Evolutionary conservation across 1,140 invertebrate genomes (phyloP), one percentile per base, ranked within the genome.

Genomic region (Ditylenchus dipsaci): DNA sequence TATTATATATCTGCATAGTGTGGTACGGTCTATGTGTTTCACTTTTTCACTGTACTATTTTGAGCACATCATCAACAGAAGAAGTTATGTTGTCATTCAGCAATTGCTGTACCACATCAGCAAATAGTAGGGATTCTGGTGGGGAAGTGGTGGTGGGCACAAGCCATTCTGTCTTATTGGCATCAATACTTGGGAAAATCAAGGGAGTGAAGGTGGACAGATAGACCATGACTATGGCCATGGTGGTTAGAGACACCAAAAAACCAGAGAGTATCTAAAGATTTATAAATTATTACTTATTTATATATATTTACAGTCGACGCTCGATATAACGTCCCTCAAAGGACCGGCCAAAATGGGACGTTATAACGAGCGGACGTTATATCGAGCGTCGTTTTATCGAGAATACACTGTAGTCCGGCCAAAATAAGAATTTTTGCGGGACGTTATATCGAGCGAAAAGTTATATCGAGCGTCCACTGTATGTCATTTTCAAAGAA

Each of bases 181-280:
- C 15, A 53, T 53, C 23, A 19, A 53, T 57, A 33, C 76, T 57
- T 15, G 76, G 56, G 23, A 77, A 73, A 30, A 77, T 56, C n/a
- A 69, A 45, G 15, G 76, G 62, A 1, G 74, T 77, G n/a, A 76
- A 42, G 13, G 76, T 69, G 27, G 73, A 23, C 60, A 77, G 27
- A 49, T 77, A 72, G 19, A 38, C 68, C 21, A 79, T 59, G 45
- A 53, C 49, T 21, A 75, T 76, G 11, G 67, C 17, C 38, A 64
- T 30, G 13, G 73, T 71, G 26, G 58, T 45, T 13, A 78, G 15
- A 8, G 59, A 71, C n/a, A 76, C 65, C 43, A 75, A 23, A n/a
- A 74, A 23, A 13, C 74, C 74, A 11, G 76, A 68, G 21, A 59
- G 58, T 15, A 78, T 83, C 85, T 73, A 29, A 63, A 75, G 69